These are phyloP conservation scores for Tachina lurida DNA, from an alignment of 2,888 invertebrate genomes.

Conservation along the genomic window DNA sequence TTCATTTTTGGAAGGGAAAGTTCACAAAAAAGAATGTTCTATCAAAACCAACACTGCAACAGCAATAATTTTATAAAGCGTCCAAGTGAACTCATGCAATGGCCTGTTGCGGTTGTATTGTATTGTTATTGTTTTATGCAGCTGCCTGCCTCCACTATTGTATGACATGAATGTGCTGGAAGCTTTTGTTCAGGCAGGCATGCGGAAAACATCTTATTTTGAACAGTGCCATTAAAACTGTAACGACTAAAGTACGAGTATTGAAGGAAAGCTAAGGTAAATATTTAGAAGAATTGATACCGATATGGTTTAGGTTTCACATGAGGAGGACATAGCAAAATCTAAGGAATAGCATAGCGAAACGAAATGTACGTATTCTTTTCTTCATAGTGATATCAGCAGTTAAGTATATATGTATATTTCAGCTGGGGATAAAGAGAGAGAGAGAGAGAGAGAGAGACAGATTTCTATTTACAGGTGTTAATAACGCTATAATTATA, in stretches of 20 bases:
- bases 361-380: no score
- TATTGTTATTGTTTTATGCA: not conserved
- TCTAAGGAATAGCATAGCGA: no score
- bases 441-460: no score
- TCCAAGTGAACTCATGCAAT: conserved; percentile 52
- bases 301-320: no score
- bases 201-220: conserved; percentile 6
- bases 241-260: not conserved
- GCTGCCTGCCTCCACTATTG: not conserved
- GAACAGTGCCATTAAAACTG: conserved; percentile 1
- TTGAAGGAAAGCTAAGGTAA: no score
- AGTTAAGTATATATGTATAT: no score
- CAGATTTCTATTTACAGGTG: no score
- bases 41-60: conserved; percentile 4
- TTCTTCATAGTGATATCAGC: no score
- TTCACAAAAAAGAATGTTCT: conserved; percentile 9
- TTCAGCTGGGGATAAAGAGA: no score
- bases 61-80: conserved; percentile 53
- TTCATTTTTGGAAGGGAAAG: not conserved
- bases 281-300: no score
- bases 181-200: conserved; percentile 23
- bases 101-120: conserved; percentile 55
- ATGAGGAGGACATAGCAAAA: no score
- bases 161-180: not conserved
- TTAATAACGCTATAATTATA: no score